Conservation (phyloP, 1,140 invertebrate species). For the Diorhabda carinulata region DNA sequence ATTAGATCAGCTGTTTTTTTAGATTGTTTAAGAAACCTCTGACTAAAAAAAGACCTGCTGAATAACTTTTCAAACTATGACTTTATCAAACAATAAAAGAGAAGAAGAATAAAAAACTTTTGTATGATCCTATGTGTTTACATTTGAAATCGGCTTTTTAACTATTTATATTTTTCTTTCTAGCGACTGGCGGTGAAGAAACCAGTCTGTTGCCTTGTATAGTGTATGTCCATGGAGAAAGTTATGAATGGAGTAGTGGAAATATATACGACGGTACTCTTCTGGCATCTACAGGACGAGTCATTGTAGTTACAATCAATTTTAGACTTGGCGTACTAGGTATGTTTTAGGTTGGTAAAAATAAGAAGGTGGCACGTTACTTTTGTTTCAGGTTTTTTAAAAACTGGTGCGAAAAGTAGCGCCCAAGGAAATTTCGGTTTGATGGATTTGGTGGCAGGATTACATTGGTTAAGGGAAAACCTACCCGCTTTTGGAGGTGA, state of each 20-base stretch:
- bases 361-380: too few relatives aligned
- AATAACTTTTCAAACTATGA: too few relatives aligned
- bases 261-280: constrained; percentile 93
- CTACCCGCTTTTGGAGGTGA: constrained; percentile 86
- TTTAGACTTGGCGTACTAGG: constrained; percentile 95
- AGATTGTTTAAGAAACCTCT: too few relatives aligned
- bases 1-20: too few relatives aligned
- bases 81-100: too few relatives aligned
- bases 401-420: constrained; percentile 78
- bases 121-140: too few relatives aligned
- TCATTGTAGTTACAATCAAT: constrained; percentile 96
- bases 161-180: constrained; percentile 18
- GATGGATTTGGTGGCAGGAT: constrained; percentile 89
- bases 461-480: constrained; percentile 91
- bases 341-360: constrained; percentile 51
- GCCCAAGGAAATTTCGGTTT: constrained; percentile 92
- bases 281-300: constrained; percentile 81
- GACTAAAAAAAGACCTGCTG: too few relatives aligned
- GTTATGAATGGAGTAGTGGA: constrained; percentile 89
- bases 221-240: constrained; percentile 92
- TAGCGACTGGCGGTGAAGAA: constrained; percentile 44
- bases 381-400: constrained; percentile 71
- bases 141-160: too few relatives aligned
- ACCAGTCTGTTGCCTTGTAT: constrained; percentile 61
- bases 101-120: too few relatives aligned